These are phyloP conservation scores for Adelosebastes latens DNA, from an alignment of 2,797 vertebrate species.

Conservation along the genomic window DNA sequence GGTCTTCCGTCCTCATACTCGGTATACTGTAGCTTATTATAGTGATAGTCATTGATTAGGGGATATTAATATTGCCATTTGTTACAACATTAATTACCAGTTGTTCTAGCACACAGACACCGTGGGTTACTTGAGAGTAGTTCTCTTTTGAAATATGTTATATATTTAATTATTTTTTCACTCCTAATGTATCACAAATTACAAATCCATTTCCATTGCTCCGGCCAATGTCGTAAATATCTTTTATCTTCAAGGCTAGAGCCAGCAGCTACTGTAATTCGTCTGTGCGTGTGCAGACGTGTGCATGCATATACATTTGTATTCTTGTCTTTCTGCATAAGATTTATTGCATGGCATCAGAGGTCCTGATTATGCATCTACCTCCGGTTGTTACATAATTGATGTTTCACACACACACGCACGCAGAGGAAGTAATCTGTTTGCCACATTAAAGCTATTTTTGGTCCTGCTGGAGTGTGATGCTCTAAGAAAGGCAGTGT, in stretches of 20 bases:
- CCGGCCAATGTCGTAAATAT: conserved; percentile 34
- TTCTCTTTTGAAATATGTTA: conserved; percentile 9
- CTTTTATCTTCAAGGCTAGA: background rate
- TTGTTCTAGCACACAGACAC: background rate
- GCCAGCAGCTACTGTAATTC: background rate
- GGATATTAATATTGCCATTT: background rate
- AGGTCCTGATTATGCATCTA: conserved; percentile 39
- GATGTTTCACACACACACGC: background rate
- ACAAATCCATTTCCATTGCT: conserved; percentile 46
- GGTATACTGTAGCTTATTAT: background rate
- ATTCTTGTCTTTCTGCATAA: background rate
- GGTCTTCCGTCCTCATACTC: background rate
- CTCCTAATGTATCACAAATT: conserved; percentile 34
- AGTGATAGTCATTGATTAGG: background rate
- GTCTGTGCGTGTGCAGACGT: background rate
- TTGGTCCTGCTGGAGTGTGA: background rate
- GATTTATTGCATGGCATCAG: conserved; percentile 32
- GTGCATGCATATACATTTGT: conserved; percentile 21
- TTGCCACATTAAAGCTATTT: conserved; percentile 22
- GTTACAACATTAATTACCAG: background rate
- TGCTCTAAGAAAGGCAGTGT: background rate
- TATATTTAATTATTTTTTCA: conserved; percentile 14
- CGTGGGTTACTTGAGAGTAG: background rate
- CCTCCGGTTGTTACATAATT: conserved; percentile 45
- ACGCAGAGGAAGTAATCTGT: conserved; percentile 15